Base-by-base conservation (phyloP, 1,140 invertebrate genomes). In the Hesperophylax magnus region DNA sequence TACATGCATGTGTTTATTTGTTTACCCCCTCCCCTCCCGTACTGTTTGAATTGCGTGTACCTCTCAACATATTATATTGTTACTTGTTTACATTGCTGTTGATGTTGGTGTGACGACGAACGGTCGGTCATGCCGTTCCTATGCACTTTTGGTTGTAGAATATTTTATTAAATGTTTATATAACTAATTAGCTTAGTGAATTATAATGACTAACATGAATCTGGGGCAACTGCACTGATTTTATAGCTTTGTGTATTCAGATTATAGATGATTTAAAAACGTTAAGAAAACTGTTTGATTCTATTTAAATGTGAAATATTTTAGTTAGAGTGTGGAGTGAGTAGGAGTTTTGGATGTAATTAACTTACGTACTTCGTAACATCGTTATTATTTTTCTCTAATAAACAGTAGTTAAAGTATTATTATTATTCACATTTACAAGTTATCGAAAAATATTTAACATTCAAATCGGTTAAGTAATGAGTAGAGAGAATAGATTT, bases 291-390 rank as follows among this genome's bases (percentile, higher is more conserved):
- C 61, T 17, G 24, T 34, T 65, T 65, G 22, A 24, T 24, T 65
- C 61, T 8, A 24, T 65, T 27, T 34, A 65, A 65, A 65, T 60
- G 56, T 60, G 61, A 65, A 27, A 65, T 31, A 65, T 24, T 63
- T 17, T 63, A 63, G 61, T 24, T 65, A 27, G 34, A 39, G 34
- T 39, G 17, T 65, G 61, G 27, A 65, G 34, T 65, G 61, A 65
- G 17, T 65, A 65, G 61, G 27, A 24, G 27, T 9, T 65, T 65
- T 5, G 15, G 27, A 31, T 14, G 24, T 15, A 65, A 15, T 22
- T 18, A 60, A 58, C 17, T 20, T 20, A 20, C 22, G 20, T 60
- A 22, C 9, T 60, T 20, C 22, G 8, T 8, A 60, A 14, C 9
- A 18, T 60, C 18, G 9, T 18, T 60, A 20, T 60, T 60, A 22